Evolutionary conservation across 2,888 invertebrate species (phyloP), one percentile per base, ranked within the genome.

Genomic region (Mamestra brassicae): DNA sequence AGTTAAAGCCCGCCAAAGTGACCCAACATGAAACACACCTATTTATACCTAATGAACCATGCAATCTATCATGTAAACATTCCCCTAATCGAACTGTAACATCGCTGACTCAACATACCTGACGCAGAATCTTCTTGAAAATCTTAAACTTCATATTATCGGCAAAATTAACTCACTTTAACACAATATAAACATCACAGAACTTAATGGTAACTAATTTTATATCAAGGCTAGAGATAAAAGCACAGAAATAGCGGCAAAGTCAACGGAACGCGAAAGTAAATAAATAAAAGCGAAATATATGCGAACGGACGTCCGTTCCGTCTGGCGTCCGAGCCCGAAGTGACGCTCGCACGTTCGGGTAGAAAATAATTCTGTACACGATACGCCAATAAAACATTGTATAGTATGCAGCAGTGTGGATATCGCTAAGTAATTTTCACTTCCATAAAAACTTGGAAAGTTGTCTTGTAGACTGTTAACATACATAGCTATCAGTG

Each of bases 101-200:
- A 86, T 83, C 86, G 76, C 87, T 88, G 89, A 87, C 74, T 84
- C 83, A 90, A 92, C 85, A 86, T 87, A 96, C 95, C 95, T 94
- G 93, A 76, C 92, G 95, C 77, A 90, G 89, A 76, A 89, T 90
- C 85, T 95, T 95, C 93, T 95, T 96, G 88, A 96, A 95, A 85
- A 96, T 89, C 89, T 94, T 96, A 85, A 96, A 96, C 91, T 96
- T 96, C 96, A 96, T 95, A 75, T 83, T 95, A 74, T 83, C 72
- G 54, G 42, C 61, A 54, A 69, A 74, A 79, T 36, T n/a, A 75
- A 70, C 65, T 79, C 88, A 87, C 88, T 79, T 83, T 36, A 81
- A 85, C 87, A 89, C 90, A 89, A 81, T 74, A 78, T 45, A 78
- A 88, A 87, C 90, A 92, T 90, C 89, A 91, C 91, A 76, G 78